These are phyloP conservation scores for Lophochroa leadbeateri DNA, from an alignment of 2,113 vertebrate genomes.

Conservation along the genomic window DNA sequence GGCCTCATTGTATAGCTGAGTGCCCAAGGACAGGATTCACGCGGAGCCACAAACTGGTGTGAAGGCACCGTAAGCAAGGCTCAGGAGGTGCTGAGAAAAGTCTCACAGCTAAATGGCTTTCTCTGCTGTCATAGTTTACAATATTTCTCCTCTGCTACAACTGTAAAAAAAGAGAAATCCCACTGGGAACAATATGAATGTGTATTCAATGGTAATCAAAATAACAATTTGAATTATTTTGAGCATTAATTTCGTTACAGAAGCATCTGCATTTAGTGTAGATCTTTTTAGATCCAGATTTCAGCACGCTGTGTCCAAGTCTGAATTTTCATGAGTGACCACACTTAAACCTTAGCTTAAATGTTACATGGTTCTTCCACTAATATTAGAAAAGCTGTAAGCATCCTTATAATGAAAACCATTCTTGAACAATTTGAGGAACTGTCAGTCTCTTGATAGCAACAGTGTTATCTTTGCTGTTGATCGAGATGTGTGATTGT, in stretches of 20 bases:
- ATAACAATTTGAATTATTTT: not conserved
- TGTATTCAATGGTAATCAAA: not conserved
- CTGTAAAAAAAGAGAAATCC: not conserved
- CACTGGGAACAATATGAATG: not conserved
- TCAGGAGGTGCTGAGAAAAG: not conserved
- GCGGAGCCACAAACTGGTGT: not conserved
- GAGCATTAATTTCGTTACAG: not conserved
- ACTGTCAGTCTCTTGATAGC: not conserved
- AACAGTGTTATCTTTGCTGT: not conserved
- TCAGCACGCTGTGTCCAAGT: not conserved
- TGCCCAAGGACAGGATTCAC: not conserved
- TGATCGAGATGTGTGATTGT: not conserved
- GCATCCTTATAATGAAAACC: not conserved
- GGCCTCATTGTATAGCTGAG: not conserved
- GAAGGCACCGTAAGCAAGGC: not conserved
- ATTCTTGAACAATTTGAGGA: not conserved
- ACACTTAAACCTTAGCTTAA: not conserved
- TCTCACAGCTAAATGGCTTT: not conserved
- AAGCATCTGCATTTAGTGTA: not conserved
- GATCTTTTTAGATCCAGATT: not conserved
- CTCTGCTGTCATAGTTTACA: not conserved
- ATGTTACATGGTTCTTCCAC: not conserved
- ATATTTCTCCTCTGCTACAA: not conserved
- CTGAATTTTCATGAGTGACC: not conserved
- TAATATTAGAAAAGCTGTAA: not conserved